A percentile compares a stretch with the other conserved stretches of the same genome.
phyloP scores from a whole-genome alignment of 2,797 vertebrate genomes.

The Petrocephalus sullivani region DNA sequence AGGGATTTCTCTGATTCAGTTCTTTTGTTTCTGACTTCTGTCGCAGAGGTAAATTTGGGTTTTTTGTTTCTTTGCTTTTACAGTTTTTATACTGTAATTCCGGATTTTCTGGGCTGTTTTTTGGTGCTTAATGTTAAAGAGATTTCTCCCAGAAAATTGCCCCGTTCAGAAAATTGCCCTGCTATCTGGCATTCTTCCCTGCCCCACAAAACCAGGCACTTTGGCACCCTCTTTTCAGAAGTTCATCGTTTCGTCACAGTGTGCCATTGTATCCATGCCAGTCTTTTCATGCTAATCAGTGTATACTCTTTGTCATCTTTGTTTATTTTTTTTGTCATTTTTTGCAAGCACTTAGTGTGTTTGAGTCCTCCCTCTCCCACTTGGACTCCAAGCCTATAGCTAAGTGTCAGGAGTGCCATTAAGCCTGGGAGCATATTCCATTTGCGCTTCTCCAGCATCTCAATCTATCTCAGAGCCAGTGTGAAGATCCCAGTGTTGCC shows the following conservation, averaged over 20 bases:
- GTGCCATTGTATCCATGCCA: background rate
- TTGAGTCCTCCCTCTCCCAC: background rate
- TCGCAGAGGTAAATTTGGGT: background rate
- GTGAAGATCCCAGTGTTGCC: constrained; percentile 17
- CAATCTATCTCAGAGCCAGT: background rate
- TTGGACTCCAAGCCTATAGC: background rate
- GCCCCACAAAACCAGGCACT: constrained; percentile 35
- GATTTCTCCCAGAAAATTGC: constrained; percentile 81
- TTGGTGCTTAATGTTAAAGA: constrained; percentile 67
- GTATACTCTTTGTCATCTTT: background rate
- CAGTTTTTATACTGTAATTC: constrained; percentile 40
- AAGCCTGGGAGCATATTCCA: background rate
- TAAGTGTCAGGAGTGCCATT: background rate
- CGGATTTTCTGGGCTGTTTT: constrained; percentile 54
- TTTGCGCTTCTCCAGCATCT: background rate
- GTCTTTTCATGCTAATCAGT: background rate
- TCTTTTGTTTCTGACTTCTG: background rate
- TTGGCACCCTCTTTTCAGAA: background rate
- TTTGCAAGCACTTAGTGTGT: background rate
- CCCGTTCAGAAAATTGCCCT: constrained; percentile 38
- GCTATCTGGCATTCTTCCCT: constrained; percentile 57
- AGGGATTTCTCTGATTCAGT: background rate
- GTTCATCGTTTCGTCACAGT: background rate
- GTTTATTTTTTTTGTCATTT: background rate
- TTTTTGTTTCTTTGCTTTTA: background rate